Base-by-base conservation (phyloP, 1,140 invertebrate species). In the Macrobrachium nipponense region DNA sequence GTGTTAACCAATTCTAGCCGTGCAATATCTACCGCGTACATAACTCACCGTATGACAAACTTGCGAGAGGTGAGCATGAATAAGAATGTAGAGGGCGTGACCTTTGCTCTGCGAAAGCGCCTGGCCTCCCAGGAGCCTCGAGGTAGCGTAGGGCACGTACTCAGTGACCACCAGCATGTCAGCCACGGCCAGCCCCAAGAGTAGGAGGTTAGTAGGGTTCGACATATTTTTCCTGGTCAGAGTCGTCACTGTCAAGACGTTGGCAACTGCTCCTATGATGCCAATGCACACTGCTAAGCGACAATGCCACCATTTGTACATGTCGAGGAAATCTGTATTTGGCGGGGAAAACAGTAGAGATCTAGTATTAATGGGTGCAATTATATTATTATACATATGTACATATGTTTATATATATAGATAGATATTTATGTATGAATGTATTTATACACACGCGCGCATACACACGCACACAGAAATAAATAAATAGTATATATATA, bases 141-240 rank as follows among this genome's bases (percentile, higher is more conserved):
- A 96, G 44, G 95, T 93, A 0, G 95, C 94, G 90, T 96, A 98
- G 0, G 97, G 97, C 80, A 98, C 95, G 90, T 98, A 99, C 85
- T 97, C 96, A 44, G 97, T 90, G 96, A 98, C 98, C 0, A 98
- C 96, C 2, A 98, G 92, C 66, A 98, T 93, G 91, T 99, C 97
- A 3, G 96, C 96, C 0, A 98, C 94, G 0, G 98, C 97, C 15
- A 98, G 92, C 10, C 96, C 97, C 0, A 96, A 97, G 3, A 95
- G 93, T 89, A 97, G 97, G 68, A 95, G 94, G 91, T 99, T 99
- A 7, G 97, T 98, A 0, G 97, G 96, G 2, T 97, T 96, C 66
- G 93, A 91, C 97, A 98, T 98, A 90, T 97, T 96, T 8, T 95
- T 92, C 8, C 97, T 94, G 0, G 97, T 97, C n/a, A 99, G 92